Evolutionary conservation across 2,888 invertebrate genomes (phyloP), one percentile per base, ranked within the genome.

Genomic region (Xestia c-nigrum): DNA sequence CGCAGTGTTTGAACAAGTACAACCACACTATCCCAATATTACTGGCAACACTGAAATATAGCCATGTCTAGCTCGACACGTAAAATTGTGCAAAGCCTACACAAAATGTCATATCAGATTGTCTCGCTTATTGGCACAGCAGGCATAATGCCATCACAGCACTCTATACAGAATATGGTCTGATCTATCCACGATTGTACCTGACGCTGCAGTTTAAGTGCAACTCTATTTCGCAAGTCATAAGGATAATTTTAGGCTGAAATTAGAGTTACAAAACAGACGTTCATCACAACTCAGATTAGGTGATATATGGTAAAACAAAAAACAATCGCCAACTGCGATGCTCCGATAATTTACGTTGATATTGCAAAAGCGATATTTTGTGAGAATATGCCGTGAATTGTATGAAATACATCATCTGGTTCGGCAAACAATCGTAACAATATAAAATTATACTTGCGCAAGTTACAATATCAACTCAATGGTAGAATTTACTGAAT

Each of bases 71-170:
- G 63, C 50, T 24, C 77, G 72, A 83, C 78, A 83, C 81, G 70
- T 82, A 78, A 78, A 76, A 78, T 86, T 87, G 87, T 85, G 86
- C 88, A 82, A 83, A 85, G 80, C 85, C 87, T 85, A 89, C 88
- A 87, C 85, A 86, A 85, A n/a, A 88, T 86, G 83, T 87, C 85
- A 87, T 80, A 87, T 87, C 85, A 78, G 85, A 89, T 88, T 82
- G 87, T 81, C 76, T 85, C 85, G 83, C 84, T 87, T 89, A 90
- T 90, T 90, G 88, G 87, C 83, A 86, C 72, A 85, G 80, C 88
- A 70, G 65, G 71, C 76, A 82, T 81, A 85, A 84, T 82, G 73
- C 79, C 85, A 83, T 85, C 83, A 77, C 69, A 66, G 38, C 64
- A 66, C 47, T 79, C 40, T 43, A 59, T 52, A 72, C 61, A 76